These are phyloP conservation scores for Eumeta japonica DNA, from an alignment of 1,140 invertebrate species.

Conservation along the genomic window DNA sequence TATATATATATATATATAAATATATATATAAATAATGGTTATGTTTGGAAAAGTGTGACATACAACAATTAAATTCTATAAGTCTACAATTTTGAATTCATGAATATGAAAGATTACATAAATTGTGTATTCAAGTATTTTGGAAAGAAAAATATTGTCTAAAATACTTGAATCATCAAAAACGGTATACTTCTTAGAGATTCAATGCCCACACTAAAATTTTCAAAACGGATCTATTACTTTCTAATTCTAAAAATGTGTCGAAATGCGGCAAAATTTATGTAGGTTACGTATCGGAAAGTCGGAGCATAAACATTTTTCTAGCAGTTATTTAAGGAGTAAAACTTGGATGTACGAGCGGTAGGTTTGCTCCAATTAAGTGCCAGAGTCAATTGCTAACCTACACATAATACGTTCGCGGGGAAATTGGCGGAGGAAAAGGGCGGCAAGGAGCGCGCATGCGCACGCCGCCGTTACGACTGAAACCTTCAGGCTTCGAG, in stretches of 20 bases:
- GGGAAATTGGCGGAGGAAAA: conserved; percentile 39
- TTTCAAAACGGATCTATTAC: no score
- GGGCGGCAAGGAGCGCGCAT: conserved; percentile 45
- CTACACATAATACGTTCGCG: conserved; percentile 36
- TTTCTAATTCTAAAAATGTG: not conserved
- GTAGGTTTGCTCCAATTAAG: conserved; percentile 35
- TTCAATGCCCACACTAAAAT: no score
- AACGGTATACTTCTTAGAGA: no score
- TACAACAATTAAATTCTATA: no score
- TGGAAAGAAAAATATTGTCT: no score
- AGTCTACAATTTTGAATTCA: no score
- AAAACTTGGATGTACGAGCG: not conserved
- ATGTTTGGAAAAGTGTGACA: no score
- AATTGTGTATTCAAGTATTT: no score
- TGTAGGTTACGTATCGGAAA: not conserved
- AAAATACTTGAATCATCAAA: no score
- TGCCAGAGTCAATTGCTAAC: conserved; percentile 44
- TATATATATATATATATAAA: no score
- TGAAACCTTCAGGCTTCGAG: conserved; percentile 28
- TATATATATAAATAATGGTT: no score
- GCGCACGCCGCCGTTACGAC: conserved; percentile 21
- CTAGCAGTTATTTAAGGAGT: not conserved
- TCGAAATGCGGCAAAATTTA: not conserved
- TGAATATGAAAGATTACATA: no score
- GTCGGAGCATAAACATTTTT: not conserved